Conservation (phyloP, 2,113 vertebrate species). For the Scophthalmus maximus region DNA sequence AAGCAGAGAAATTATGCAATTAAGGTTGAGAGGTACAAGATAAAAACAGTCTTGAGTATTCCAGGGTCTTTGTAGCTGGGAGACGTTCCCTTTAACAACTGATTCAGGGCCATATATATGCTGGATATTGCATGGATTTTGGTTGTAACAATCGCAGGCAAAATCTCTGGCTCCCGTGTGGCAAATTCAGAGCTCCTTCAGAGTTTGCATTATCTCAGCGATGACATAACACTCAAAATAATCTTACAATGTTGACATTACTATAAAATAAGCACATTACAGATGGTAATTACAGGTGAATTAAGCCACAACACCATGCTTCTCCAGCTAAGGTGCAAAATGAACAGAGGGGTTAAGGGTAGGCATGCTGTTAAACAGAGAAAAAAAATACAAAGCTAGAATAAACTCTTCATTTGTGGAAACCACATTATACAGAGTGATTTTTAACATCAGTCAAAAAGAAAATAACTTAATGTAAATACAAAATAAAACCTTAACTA, state of each 20-base stretch:
- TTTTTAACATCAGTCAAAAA: conserved; percentile 58
- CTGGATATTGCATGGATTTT: conserved; percentile 18
- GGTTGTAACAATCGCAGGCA: conserved; percentile 29
- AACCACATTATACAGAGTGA: conserved; percentile 61
- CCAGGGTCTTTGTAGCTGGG: conserved; percentile 32
- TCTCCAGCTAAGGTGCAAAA: conserved; percentile 70
- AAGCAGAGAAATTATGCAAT: conserved; percentile 55
- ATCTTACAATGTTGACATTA: conserved; percentile 68
- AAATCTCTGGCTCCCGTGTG: conserved; percentile 44
- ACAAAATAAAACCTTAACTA: conserved; percentile 72
- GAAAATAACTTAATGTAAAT: conserved; percentile 80
- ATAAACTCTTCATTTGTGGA: conserved; percentile 68
- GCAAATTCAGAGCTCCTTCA: conserved; percentile 58
- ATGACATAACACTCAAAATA: conserved; percentile 64
- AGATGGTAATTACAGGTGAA: conserved; percentile 75
- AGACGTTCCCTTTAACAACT: conserved; percentile 14
- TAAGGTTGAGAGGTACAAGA: conserved; percentile 46
- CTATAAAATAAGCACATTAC: conserved; percentile 77
- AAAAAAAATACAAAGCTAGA: conserved; percentile 45
- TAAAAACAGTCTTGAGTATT: conserved; percentile 49
- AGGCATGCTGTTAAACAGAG: conserved; percentile 67
- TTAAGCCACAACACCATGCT: conserved; percentile 62
- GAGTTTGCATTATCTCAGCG: conserved; percentile 56
- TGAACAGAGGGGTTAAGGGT: conserved; percentile 43
- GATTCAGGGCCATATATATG: conserved; percentile 12